phyloP scores from a whole-genome alignment of 2,888 invertebrate genomes.

The Lycophotia porphyrea region DNA sequence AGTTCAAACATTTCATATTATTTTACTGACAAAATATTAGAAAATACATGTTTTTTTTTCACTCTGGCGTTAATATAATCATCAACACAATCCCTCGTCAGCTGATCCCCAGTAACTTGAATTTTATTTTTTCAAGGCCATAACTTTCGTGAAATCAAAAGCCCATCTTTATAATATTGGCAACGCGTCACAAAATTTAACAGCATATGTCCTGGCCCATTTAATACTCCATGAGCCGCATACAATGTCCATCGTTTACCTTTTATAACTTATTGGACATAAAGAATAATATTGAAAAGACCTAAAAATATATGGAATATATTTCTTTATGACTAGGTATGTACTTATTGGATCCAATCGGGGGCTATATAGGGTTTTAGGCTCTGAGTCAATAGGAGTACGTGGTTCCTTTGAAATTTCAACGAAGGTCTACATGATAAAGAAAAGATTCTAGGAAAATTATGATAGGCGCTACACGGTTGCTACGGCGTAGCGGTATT shows the following conservation, averaged over 20 bases:
- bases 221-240: conserved; percentile 52
- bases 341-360: conserved; percentile 24
- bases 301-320: conserved; percentile 25
- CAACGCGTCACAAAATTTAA: conserved; percentile 59
- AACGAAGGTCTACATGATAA: conserved; percentile 12
- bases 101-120: conserved; percentile 17
- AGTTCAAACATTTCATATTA: not conserved
- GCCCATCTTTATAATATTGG: conserved; percentile 54
- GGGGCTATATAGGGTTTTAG: conserved; percentile 7
- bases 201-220: conserved; percentile 44
- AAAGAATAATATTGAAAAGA: conserved; percentile 48
- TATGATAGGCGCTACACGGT: not conserved
- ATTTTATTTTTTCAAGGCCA: conserved; percentile 42
- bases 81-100: not conserved
- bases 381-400: conserved; percentile 16
- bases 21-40: not conserved
- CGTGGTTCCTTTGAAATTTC: conserved; percentile 19
- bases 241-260: conserved; percentile 53
- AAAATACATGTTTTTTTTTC: not conserved
- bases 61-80: not conserved
- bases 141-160: conserved; percentile 54
- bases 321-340: conserved; percentile 29
- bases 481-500: conserved; percentile 32
- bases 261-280: conserved; percentile 56
- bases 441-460: conserved; percentile 17